Base-by-base conservation (phyloP, 2,888 invertebrate species). In the Pseudococcus viburni region DNA sequence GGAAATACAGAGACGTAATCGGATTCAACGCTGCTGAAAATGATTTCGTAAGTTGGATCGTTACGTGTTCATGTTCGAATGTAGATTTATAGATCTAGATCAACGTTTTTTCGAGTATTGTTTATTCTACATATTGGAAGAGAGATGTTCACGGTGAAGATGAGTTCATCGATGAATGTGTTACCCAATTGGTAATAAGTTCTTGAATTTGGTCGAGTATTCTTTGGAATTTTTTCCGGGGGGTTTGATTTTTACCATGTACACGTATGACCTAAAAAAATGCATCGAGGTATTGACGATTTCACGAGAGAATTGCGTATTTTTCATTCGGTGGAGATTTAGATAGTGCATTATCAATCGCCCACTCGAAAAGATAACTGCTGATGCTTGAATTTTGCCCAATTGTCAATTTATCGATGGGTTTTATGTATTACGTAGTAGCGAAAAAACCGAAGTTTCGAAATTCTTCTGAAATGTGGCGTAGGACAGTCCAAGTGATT, bases 1-100 rank as follows among this genome's bases (percentile, higher is more conserved):
- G 99, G 99, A 94, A 96, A 90, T 93, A 94, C 90, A 94, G 96
- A 90, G 93, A 95, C 91, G 94, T 95, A 91, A 91, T 94, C 89
- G 93, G 93, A 89, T 95, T 95, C 92, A 93, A 93, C 90, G 96
- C 96, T 89, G 94, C 94, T 59, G 94, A 94, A 90, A 95, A 95
- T 89, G 93, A 93, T 89, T 90, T 90, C 89, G 89, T 90, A 89
- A 89, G 89, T 88, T 48, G 64, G 5, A 33, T 26, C 1, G 33
- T 73, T 59, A 51, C 42, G 33, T 48, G 46, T 5, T 73, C n/a
- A n/a, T n/a, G 59, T 59, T n/a, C 59, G 5, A 22, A 64, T 22
- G 64, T 64, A 64, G 19, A 22, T 64, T 11, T 11, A 9, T 64
- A 64, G 64, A 59, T 59, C 59, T 59, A 59, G 59, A 64, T 64